Evolutionary conservation across 2,113 vertebrate genomes (phyloP).

Genomic region (Tupaia chinensis): DNA sequence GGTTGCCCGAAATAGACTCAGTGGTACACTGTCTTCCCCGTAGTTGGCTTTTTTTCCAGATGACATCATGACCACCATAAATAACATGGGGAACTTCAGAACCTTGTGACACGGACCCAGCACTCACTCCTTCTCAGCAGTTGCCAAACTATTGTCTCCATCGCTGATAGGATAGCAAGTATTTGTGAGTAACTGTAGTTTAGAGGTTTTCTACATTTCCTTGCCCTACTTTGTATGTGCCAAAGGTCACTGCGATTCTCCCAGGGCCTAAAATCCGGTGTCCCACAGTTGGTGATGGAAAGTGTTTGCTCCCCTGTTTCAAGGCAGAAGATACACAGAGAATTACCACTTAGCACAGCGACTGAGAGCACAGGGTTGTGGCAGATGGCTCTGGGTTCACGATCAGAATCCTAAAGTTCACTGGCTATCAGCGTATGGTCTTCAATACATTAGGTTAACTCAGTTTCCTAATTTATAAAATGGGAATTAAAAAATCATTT

Average conservation of each 20-base stretch:
- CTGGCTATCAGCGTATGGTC: neutral
- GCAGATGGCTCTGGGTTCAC: neutral
- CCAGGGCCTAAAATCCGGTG: neutral
- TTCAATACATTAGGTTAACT: neutral
- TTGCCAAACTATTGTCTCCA: neutral
- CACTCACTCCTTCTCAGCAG: neutral
- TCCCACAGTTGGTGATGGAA: neutral
- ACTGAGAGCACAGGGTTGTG: neutral
- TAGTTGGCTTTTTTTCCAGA: conserved; percentile 32
- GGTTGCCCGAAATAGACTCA: conserved; percentile 49
- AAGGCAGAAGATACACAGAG: neutral
- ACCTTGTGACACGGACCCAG: neutral
- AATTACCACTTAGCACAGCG: neutral
- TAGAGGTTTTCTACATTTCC: neutral
- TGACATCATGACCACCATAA: conserved; percentile 45
- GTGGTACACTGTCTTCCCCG: neutral
- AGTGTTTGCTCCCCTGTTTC: neutral
- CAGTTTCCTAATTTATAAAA: neutral
- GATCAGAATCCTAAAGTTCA: neutral
- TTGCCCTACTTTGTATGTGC: neutral
- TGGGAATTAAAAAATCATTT: neutral
- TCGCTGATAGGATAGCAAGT: neutral
- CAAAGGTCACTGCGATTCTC: neutral
- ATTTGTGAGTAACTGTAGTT: neutral
- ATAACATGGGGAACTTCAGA: neutral